Evolutionary conservation across 2,797 vertebrate species (phyloP).

Genomic region (Schizopygopsis pylzovi): DNA sequence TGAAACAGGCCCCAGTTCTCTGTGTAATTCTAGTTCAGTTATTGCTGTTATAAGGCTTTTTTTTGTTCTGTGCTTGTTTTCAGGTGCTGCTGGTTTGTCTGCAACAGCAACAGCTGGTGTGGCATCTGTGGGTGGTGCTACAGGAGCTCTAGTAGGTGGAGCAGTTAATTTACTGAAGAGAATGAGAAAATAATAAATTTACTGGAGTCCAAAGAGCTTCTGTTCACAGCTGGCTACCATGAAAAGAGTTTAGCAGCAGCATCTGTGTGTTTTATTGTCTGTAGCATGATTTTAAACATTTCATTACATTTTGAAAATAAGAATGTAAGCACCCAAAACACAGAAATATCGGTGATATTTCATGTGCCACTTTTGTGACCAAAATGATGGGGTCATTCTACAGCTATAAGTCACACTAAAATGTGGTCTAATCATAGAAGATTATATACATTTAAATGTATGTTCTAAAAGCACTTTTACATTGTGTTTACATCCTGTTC

Average conservation of each 20-base stretch:
- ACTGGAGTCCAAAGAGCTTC: neutral
- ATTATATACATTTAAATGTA: neutral
- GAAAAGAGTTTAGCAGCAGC: neutral
- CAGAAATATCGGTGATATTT: too few species aligned
- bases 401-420: neutral
- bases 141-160: conserved; percentile 35
- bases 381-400: neutral
- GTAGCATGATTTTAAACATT: neutral
- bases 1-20: too few species aligned
- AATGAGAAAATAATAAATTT: neutral
- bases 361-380: neutral
- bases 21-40: neutral
- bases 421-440: neutral
- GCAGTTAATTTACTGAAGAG: neutral
- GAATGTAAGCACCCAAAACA: neutral
- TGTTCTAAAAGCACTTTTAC: neutral
- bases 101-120: conserved; percentile 24
- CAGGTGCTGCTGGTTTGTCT: conserved; percentile 52
- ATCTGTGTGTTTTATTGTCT: neutral
- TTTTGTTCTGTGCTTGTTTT: neutral
- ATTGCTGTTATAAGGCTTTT: neutral
- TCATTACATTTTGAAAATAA: neutral
- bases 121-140: conserved; percentile 37
- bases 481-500: neutral
- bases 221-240: neutral